Evolutionary conservation across 2,797 vertebrate genomes (phyloP).

Genomic region (Thamnophis elegans): DNA sequence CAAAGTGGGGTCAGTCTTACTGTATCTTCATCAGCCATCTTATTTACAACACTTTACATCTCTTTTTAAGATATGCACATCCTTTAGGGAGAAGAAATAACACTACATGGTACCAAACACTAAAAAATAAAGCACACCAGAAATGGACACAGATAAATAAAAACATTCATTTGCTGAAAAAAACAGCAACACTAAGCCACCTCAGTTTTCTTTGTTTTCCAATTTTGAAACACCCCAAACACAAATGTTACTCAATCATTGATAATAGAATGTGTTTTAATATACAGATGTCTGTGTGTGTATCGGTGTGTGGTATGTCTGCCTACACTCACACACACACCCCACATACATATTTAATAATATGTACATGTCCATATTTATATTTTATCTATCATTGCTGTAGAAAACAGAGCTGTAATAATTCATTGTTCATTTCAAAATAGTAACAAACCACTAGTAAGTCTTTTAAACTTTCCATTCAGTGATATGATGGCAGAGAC

Average conservation of each 20-base stretch:
- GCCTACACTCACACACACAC: neutral
- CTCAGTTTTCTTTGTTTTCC: conserved; percentile 54
- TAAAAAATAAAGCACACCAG: conserved; percentile 62
- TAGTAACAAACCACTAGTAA: conserved; percentile 55
- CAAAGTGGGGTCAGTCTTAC: conserved; percentile 65
- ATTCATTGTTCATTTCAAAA: conserved; percentile 57
- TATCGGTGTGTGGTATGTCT: conserved; percentile 22
- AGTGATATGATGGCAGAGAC: conserved; percentile 54
- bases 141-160: conserved; percentile 74
- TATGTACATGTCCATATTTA: conserved; percentile 34
- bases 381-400: conserved; percentile 37
- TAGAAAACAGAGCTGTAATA: conserved; percentile 57
- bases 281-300: conserved; percentile 46
- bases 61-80: conserved; percentile 67
- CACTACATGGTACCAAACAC: conserved; percentile 70
- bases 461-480: conserved; percentile 53
- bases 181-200: conserved; percentile 68
- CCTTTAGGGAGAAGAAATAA: conserved; percentile 66
- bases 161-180: conserved; percentile 72
- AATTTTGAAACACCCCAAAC: conserved; percentile 41
- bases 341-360: conserved; percentile 30
- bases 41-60: conserved; percentile 75
- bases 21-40: conserved; percentile 65
- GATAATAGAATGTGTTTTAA: conserved; percentile 23
- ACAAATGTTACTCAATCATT: conserved; percentile 34